A percentile compares a stretch with the other conserved stretches of the same genome.
Conservation (phyloP, 2,113 vertebrate species). For the Lethenteron camtschaticum region DNA sequence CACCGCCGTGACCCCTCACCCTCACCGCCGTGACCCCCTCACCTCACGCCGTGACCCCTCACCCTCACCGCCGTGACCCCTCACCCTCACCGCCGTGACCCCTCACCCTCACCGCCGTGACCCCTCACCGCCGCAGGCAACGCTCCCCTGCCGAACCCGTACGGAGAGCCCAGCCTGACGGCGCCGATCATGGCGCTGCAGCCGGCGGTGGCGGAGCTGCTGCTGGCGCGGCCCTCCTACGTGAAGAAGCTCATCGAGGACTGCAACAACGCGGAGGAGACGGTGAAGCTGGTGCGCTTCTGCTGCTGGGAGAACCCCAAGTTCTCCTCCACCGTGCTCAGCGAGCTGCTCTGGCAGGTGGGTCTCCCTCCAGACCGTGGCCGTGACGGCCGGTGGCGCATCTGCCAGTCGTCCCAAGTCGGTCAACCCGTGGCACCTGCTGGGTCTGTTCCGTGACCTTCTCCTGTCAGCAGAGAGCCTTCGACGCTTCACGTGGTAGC, state of each 20-base stretch:
- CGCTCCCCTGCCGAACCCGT: conserved; percentile 78
- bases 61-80: no score
- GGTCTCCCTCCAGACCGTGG: background rate
- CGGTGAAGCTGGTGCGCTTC: conserved; percentile 87
- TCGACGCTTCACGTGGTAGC: no score
- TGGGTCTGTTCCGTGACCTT: no score
- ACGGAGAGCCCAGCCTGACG: conserved; percentile 79
- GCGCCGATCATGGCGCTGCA: conserved; percentile 89
- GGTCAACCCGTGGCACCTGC: no score
- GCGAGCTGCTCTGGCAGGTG: conserved; percentile 98
- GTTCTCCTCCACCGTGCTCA: conserved; percentile 94
- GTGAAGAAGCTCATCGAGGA: conserved; percentile 99
- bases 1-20: no score
- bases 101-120: no score
- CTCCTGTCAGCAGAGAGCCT: no score
- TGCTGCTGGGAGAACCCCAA: conserved; percentile 99
- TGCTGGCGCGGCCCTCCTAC: conserved; percentile 95
- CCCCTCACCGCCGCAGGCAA: conserved; percentile 37
- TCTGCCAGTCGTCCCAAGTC: no score
- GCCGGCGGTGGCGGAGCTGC: conserved; percentile 82
- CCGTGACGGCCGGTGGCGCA: no score
- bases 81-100: no score
- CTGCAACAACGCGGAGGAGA: conserved; percentile 97
- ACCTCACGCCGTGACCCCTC: no score
- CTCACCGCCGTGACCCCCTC: no score